These are phyloP conservation scores for Camponotus floridanus DNA, from an alignment of 1,140 invertebrate genomes.

Conservation along the genomic window DNA sequence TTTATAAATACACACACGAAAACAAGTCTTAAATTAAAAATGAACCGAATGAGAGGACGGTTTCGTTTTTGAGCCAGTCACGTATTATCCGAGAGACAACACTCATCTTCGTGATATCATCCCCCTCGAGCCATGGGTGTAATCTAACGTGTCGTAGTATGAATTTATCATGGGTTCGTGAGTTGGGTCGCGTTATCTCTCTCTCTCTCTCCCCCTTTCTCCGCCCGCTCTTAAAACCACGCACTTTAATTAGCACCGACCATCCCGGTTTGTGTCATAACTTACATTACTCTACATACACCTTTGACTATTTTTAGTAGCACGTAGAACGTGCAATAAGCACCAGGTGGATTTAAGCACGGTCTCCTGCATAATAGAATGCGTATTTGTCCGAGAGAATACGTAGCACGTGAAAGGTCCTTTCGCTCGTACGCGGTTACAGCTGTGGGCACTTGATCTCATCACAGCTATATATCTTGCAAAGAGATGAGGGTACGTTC, in stretches of 20 bases:
- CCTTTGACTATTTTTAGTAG: conserved; percentile 47
- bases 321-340: conserved; percentile 43
- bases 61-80: conserved; percentile 29
- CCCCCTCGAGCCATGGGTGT: not conserved
- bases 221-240: conserved; percentile 36
- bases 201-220: not conserved
- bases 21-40: conserved; percentile 10
- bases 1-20: not conserved
- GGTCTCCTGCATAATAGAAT: conserved; percentile 43
- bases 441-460: not conserved
- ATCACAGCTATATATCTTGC: conserved; percentile 8
- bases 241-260: conserved; percentile 54
- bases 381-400: conserved; percentile 43
- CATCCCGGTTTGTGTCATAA: conserved; percentile 40
- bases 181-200: not conserved
- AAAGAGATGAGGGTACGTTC: conserved; percentile 1
- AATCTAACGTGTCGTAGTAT: conserved; percentile 20
- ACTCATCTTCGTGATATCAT: conserved; percentile 7
- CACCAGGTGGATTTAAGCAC: conserved; percentile 18
- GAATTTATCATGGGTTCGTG: conserved; percentile 36
- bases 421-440: conserved; percentile 29
- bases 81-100: not conserved
- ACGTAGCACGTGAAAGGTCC: conserved; percentile 25
- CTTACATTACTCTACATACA: conserved; percentile 43
- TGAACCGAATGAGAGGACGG: not conserved